phyloP scores from a whole-genome alignment of 2,888 invertebrate genomes.

The Ormyrus thymus region DNA sequence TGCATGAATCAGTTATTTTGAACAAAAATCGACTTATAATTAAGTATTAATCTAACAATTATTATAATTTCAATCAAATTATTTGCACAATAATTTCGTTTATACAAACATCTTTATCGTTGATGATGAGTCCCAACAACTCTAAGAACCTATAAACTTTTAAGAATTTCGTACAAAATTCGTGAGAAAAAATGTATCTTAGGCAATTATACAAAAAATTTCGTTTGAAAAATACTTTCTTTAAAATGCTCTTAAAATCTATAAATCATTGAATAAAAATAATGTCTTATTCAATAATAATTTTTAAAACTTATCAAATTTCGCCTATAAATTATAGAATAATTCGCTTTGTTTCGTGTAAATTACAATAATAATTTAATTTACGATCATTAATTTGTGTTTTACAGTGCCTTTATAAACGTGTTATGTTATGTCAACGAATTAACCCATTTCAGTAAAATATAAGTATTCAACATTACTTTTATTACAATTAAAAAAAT shows the following conservation, averaged over 20 bases:
- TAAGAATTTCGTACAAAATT: constrained; percentile 39
- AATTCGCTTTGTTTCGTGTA: no score
- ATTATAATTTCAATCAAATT: constrained; percentile 36
- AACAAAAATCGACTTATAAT: constrained; percentile 10
- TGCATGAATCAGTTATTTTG: constrained; percentile 1
- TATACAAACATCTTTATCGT: constrained; percentile 28
- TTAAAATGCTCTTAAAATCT: constrained; percentile 23
- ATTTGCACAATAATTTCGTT: constrained; percentile 28
- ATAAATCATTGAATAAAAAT: constrained; percentile 20
- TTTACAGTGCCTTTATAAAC: no score
- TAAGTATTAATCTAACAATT: constrained; percentile 26
- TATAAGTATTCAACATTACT: background rate
- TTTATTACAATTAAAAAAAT: background rate
- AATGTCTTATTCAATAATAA: background rate
- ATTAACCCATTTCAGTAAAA: no score
- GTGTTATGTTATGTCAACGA: no score
- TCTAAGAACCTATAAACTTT: constrained; percentile 16
- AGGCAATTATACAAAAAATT: constrained; percentile 32
- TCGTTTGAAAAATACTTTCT: constrained; percentile 40
- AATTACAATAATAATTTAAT: no score
- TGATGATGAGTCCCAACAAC: constrained; percentile 35
- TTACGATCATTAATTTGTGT: no score
- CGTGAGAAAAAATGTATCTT: constrained; percentile 29
- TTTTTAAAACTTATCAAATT: no score
- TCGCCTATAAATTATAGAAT: no score